phyloP scores from a whole-genome alignment of 2,113 vertebrate species.

The Bucco capensis region DNA sequence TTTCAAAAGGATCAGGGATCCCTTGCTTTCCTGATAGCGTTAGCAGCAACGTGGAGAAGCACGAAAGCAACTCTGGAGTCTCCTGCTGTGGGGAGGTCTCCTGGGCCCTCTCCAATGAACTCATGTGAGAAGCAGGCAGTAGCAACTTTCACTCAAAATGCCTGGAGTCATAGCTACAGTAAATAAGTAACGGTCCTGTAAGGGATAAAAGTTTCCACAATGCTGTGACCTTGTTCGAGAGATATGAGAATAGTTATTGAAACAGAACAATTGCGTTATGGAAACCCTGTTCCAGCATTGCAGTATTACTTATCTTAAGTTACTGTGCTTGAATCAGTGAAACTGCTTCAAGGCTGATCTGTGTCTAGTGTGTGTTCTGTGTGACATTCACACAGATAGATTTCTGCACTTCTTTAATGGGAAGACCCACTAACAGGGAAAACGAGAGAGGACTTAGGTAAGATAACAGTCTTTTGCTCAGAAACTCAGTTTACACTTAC shows the following conservation, averaged over 20 bases:
- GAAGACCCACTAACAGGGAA: not conserved
- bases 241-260: not conserved
- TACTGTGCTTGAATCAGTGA: not conserved
- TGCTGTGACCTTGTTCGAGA: not conserved
- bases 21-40: not conserved
- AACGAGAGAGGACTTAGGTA: not conserved
- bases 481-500: not conserved
- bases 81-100: not conserved
- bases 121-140: not conserved
- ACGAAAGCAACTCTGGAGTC: not conserved
- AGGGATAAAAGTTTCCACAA: not conserved
- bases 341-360: not conserved
- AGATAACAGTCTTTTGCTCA: not conserved
- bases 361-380: not conserved
- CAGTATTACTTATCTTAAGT: not conserved
- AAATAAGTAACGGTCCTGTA: not conserved
- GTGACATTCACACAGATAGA: not conserved
- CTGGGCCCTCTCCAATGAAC: not conserved
- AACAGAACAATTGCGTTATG: not conserved
- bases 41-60: not conserved
- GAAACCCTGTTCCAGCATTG: not conserved
- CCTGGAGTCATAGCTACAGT: not conserved
- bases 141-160: not conserved
- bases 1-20: slow-evolving; percentile 45
- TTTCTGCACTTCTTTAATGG: not conserved